These are phyloP conservation scores for Magallana gigas DNA, from an alignment of 1,140 invertebrate genomes.

Conservation along the genomic window DNA sequence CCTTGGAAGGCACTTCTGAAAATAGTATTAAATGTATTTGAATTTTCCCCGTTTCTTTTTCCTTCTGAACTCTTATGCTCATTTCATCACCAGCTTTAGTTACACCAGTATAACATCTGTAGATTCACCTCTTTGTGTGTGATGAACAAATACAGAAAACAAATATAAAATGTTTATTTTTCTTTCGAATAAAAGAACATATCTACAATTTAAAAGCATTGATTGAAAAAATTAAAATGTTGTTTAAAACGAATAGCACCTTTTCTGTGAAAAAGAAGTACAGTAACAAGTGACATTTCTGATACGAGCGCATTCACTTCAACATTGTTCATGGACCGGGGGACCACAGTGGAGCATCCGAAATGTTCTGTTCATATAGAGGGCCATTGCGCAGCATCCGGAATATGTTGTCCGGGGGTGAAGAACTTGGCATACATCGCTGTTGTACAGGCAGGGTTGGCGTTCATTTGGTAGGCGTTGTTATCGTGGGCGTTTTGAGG, in stretches of 20 bases:
- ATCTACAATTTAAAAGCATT: conserved; percentile 16
- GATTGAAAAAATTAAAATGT: background rate
- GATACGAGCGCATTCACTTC: background rate
- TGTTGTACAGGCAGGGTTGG: background rate
- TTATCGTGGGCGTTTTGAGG: background rate
- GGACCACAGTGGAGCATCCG: no score
- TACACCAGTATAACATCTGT: no score
- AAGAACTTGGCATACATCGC: conserved; percentile 2
- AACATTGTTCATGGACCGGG: no score
- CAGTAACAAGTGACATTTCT: background rate
- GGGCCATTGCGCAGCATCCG: background rate
- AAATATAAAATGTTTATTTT: background rate
- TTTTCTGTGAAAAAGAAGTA: background rate
- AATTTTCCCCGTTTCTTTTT: no score
- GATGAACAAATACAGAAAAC: no score
- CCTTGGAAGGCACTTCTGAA: no score
- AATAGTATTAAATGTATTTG: no score
- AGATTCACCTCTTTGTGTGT: no score
- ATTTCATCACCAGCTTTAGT: no score
- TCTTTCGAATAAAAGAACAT: background rate
- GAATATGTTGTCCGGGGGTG: background rate
- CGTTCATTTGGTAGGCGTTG: background rate
- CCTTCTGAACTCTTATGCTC: no score
- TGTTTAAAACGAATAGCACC: conserved; percentile 26
- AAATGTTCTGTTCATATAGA: background rate